A percentile compares a stretch with the other conserved stretches of the same genome.
phyloP scores from a whole-genome alignment of 2,113 vertebrate genomes.

The Chrysochloris asiatica region DNA sequence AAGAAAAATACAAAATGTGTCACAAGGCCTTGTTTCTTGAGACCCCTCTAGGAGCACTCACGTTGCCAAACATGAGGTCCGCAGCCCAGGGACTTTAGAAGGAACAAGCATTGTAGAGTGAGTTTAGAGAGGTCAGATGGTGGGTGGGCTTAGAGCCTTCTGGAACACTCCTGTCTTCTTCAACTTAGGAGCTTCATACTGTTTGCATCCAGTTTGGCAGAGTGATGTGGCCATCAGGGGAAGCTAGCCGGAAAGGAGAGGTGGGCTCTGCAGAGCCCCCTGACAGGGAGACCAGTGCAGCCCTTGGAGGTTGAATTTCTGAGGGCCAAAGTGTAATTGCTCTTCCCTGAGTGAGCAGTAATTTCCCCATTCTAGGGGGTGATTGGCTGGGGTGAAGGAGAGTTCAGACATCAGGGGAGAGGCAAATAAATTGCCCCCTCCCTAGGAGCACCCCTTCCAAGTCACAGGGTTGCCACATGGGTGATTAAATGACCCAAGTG shows the following conservation, averaged over 20 bases:
- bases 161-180: not conserved
- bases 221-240: not conserved
- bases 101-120: not conserved
- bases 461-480: constrained; percentile 21
- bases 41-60: not conserved
- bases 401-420: constrained; percentile 31
- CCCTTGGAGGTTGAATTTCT: not conserved
- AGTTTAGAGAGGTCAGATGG: not conserved
- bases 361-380: not conserved
- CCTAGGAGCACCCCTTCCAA: constrained; percentile 27
- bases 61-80: not conserved
- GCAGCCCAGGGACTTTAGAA: not conserved
- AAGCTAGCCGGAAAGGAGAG: not conserved
- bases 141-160: not conserved
- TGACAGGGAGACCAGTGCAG: not conserved
- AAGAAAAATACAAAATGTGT: not conserved
- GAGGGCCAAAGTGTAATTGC: not conserved
- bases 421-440: constrained; percentile 52
- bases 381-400: not conserved
- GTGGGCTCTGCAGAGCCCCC: not conserved
- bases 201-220: not conserved
- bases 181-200: not conserved
- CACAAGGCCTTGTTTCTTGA: not conserved
- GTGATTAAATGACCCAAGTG: not conserved
- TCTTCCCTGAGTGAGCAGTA: not conserved